Conservation (phyloP, 64 coral and sea anemone species). For the Hydrozoanthus tunicans region DNA sequence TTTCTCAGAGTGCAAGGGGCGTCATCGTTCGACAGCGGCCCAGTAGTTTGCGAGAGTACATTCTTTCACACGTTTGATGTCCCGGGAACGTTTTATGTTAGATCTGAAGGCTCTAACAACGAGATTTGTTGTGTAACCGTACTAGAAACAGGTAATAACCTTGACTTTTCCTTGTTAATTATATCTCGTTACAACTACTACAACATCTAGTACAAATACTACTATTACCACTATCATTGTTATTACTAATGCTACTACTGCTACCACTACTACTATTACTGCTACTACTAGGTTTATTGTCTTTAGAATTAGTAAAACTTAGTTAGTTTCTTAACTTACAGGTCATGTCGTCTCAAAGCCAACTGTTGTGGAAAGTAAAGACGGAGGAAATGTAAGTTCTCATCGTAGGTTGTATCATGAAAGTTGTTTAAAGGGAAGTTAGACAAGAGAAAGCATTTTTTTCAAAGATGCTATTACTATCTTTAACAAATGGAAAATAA, state of each 20-base stretch:
- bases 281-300: background rate
- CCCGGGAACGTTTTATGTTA: conserved; percentile 42
- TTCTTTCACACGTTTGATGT: conserved; percentile 52
- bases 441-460: too few species aligned
- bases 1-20: conserved; percentile 18
- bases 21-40: conserved; percentile 46
- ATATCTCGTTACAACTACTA: background rate
- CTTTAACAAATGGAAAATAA: background rate
- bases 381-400: conserved; percentile 41
- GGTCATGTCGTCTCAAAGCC: conserved; percentile 21
- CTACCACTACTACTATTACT: background rate
- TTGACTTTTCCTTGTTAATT: background rate
- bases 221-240: background rate
- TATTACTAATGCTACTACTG: background rate
- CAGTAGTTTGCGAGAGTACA: background rate
- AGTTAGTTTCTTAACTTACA: background rate
- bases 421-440: background rate
- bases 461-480: too few species aligned
- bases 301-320: background rate
- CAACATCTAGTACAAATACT: background rate
- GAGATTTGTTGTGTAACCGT: conserved; percentile 39
- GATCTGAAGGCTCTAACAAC: conserved; percentile 19
- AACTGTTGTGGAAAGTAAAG: conserved; percentile 25
- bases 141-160: conserved; percentile 14
- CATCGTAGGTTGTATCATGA: background rate